phyloP scores from a whole-genome alignment of 2,797 vertebrate species.

The Clarias platycephalus region DNA sequence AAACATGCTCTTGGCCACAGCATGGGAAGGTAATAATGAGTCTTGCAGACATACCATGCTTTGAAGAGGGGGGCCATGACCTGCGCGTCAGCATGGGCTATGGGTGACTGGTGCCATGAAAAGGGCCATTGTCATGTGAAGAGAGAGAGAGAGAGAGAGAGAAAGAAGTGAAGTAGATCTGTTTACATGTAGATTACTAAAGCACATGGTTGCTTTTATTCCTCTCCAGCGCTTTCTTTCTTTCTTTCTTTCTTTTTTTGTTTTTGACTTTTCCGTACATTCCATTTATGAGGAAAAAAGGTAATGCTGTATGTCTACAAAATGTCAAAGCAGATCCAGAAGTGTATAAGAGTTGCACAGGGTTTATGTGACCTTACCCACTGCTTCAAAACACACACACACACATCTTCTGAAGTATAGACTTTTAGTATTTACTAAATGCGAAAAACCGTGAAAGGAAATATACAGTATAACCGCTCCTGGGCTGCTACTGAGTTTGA shows the following conservation, averaged over 20 bases:
- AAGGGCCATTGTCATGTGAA: slow-evolving; percentile 49
- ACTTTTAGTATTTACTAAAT: neutral
- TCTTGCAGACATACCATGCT: slow-evolving; percentile 57
- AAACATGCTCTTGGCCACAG: slow-evolving; percentile 28
- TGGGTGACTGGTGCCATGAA: slow-evolving; percentile 58
- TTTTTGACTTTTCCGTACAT: neutral
- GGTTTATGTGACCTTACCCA: neutral
- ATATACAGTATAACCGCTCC: neutral
- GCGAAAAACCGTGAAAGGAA: slow-evolving; percentile 7
- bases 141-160: slow-evolving; percentile 21
- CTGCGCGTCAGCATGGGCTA: slow-evolving; percentile 58
- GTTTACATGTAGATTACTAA: slow-evolving; percentile 47
- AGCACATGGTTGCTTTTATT: slow-evolving; percentile 40
- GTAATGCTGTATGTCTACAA: neutral
- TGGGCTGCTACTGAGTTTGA: neutral
- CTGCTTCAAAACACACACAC: neutral
- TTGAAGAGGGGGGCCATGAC: slow-evolving; percentile 67
- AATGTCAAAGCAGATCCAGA: neutral
- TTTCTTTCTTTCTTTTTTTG: neutral
- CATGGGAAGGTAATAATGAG: slow-evolving; percentile 62
- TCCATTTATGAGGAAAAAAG: neutral
- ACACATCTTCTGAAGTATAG: neutral
- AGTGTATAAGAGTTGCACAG: neutral
- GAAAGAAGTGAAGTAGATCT: slow-evolving; percentile 19
- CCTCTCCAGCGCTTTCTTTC: slow-evolving; percentile 16